These are phyloP conservation scores for Rambutsinella grinnellia DNA, from an alignment of 2,888 invertebrate species.

Conservation along the genomic window DNA sequence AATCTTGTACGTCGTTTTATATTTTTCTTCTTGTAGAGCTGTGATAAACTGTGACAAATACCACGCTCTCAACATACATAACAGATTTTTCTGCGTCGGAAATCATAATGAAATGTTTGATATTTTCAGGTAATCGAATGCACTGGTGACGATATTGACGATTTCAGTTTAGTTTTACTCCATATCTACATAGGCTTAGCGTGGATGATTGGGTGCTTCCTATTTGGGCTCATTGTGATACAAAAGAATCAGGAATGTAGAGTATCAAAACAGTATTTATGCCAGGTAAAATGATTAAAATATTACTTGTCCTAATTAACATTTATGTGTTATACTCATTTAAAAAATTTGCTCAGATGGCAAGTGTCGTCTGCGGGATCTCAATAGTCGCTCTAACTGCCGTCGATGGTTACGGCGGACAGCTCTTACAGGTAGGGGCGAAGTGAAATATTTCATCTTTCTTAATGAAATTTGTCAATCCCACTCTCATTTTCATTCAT, in stretches of 20 bases:
- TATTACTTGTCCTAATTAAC: slow-evolving; percentile 16
- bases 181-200: slow-evolving; percentile 85
- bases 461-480: not conserved
- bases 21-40: no score
- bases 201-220: slow-evolving; percentile 85
- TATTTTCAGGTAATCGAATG: slow-evolving; percentile 49
- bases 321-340: not conserved
- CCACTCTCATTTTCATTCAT: not conserved
- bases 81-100: slow-evolving; percentile 4
- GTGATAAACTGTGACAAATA: no score
- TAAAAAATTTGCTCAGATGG: slow-evolving; percentile 73
- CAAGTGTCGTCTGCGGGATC: slow-evolving; percentile 83
- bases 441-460: not conserved
- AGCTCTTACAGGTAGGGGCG: slow-evolving; percentile 75
- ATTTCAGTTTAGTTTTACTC: slow-evolving; percentile 67
- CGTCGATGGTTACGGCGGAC: slow-evolving; percentile 76
- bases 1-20: slow-evolving; percentile 78
- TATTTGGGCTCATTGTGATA: slow-evolving; percentile 85
- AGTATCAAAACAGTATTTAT: slow-evolving; percentile 87
- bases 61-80: no score
- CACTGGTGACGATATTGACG: slow-evolving; percentile 37
- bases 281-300: slow-evolving; percentile 69
- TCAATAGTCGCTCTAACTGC: slow-evolving; percentile 78
- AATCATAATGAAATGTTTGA: not conserved
- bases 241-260: slow-evolving; percentile 87